Evolutionary conservation across 2,797 vertebrate species (phyloP).

Genomic region (Zenarchopterus dispar): DNA sequence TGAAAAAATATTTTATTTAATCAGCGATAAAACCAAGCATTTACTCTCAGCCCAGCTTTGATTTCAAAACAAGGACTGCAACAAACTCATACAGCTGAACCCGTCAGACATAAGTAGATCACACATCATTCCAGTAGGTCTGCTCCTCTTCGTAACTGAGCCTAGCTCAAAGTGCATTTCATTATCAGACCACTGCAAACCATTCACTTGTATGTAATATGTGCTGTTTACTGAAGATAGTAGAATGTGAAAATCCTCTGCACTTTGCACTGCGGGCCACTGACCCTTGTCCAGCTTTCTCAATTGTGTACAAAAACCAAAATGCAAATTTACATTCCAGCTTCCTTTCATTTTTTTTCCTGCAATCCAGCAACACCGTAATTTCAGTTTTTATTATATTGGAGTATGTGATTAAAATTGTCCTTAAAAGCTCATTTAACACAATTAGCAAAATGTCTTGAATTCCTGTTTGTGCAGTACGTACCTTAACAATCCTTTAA

Average conservation of each 20-base stretch:
- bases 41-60: slow-evolving; percentile 76
- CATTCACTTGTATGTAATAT: slow-evolving; percentile 28
- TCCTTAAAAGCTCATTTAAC: background rate
- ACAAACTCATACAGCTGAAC: slow-evolving; percentile 83
- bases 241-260: slow-evolving; percentile 19
- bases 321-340: slow-evolving; percentile 18
- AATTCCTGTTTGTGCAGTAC: slow-evolving; percentile 22
- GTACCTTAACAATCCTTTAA: slow-evolving; percentile 13
- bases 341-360: slow-evolving; percentile 15
- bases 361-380: background rate
- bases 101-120: slow-evolving; percentile 76
- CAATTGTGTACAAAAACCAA: slow-evolving; percentile 29
- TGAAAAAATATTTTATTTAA: slow-evolving; percentile 60
- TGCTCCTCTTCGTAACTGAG: slow-evolving; percentile 29
- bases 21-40: slow-evolving; percentile 57
- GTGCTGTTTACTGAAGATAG: slow-evolving; percentile 20
- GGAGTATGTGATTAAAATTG: slow-evolving; percentile 11
- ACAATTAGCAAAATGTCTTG: background rate
- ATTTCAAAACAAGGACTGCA: slow-evolving; percentile 52
- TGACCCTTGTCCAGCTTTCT: slow-evolving; percentile 30
- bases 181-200: slow-evolving; percentile 27
- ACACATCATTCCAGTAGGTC: slow-evolving; percentile 29
- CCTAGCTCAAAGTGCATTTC: slow-evolving; percentile 46
- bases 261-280: slow-evolving; percentile 14
- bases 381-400: slow-evolving; percentile 19